These are phyloP conservation scores for Machimus atricapillus DNA, from an alignment of 2,888 invertebrate species.

Conservation along the genomic window DNA sequence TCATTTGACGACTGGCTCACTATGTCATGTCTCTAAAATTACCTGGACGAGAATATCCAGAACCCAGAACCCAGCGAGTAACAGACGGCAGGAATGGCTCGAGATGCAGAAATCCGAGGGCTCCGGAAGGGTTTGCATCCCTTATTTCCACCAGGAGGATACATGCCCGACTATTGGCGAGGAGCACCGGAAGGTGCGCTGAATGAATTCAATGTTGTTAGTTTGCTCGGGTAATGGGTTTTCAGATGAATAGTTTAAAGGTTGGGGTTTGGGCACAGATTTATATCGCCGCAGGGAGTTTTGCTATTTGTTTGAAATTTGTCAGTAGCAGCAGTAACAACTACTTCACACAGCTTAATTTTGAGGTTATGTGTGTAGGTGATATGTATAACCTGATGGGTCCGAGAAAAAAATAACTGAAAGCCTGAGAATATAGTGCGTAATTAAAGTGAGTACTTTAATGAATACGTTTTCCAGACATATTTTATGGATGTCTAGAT, in stretches of 20 bases:
- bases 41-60: neutral
- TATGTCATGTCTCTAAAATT: constrained; percentile 21
- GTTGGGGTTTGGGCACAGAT: neutral
- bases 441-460: neutral
- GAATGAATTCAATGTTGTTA: constrained; percentile 1
- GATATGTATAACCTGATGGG: neutral
- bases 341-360: neutral
- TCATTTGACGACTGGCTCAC: constrained; percentile 11
- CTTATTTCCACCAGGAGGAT: neutral
- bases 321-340: neutral
- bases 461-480: neutral
- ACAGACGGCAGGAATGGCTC: neutral
- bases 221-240: constrained; percentile 27
- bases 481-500: too few relatives aligned
- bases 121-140: neutral
- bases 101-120: neutral
- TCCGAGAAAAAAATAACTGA: neutral
- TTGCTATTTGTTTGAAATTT: neutral
- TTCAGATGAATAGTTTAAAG: constrained; percentile 28
- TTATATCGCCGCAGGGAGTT: neutral
- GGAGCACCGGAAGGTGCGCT: neutral
- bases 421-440: neutral
- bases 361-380: neutral
- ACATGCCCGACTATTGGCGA: neutral
- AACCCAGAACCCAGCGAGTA: neutral